These are phyloP conservation scores for Drosophila nigrodunni DNA, from an alignment of 1,140 invertebrate species.

Conservation along the genomic window DNA sequence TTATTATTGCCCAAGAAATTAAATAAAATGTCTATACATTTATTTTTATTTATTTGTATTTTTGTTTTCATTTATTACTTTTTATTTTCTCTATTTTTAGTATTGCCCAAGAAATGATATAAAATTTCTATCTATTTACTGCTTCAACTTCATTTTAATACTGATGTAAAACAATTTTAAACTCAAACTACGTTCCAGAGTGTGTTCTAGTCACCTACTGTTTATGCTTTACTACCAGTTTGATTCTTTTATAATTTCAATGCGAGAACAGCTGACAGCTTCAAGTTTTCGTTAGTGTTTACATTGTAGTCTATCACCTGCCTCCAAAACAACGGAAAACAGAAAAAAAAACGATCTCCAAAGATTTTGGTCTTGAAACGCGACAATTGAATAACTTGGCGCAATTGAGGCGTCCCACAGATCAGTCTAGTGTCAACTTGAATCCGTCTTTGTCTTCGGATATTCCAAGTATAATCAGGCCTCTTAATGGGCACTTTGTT, in stretches of 20 bases:
- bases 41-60: too few relatives aligned
- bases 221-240: too few relatives aligned
- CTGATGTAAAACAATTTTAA: too few relatives aligned
- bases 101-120: too few relatives aligned
- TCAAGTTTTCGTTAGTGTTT: constrained; percentile 30
- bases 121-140: too few relatives aligned
- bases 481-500: not conserved
- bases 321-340: not conserved
- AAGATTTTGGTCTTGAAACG: constrained; percentile 8
- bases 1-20: too few relatives aligned
- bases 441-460: constrained; percentile 17
- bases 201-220: not conserved
- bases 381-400: constrained; percentile 25
- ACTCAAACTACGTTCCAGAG: not conserved
- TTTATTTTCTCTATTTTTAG: too few relatives aligned
- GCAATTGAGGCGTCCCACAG: constrained; percentile 21
- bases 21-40: too few relatives aligned
- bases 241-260: not conserved
- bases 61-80: too few relatives aligned
- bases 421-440: constrained; percentile 1
- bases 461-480: not conserved
- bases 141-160: too few relatives aligned
- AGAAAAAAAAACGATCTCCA: not conserved
- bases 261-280: constrained; percentile 20
- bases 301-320: constrained; percentile 19